Evolutionary conservation across 2,888 invertebrate genomes (phyloP).

Genomic region (Eurytoma californica): DNA sequence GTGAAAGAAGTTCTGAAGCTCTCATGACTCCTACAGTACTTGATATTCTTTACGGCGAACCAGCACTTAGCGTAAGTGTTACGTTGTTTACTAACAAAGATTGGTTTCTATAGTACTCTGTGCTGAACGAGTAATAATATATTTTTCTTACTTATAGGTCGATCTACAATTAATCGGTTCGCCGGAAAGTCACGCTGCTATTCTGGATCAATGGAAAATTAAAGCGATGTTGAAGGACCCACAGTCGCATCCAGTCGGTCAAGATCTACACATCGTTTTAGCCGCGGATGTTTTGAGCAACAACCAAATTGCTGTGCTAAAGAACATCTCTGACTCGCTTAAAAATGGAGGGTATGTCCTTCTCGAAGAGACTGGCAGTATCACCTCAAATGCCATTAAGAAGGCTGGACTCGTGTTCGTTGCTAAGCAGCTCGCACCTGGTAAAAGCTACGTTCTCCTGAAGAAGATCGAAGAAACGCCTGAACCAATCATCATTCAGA

Average conservation of each 20-base stretch:
- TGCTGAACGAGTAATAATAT: background rate
- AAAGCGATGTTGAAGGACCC: slow-evolving; percentile 82
- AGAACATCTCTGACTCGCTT: slow-evolving; percentile 80
- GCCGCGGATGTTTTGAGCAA: slow-evolving; percentile 81
- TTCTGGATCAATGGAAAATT: slow-evolving; percentile 79
- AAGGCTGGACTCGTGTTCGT: slow-evolving; percentile 77
- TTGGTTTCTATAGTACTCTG: no score
- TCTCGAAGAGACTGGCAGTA: slow-evolving; percentile 80
- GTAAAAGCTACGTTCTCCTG: slow-evolving; percentile 82
- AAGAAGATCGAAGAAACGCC: slow-evolving; percentile 76
- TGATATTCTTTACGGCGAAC: slow-evolving; percentile 84
- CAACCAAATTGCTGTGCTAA: slow-evolving; percentile 76
- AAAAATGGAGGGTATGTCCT: slow-evolving; percentile 84
- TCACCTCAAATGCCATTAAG: slow-evolving; percentile 61
- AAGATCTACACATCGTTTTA: slow-evolving; percentile 83
- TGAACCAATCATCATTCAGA: slow-evolving; percentile 78
- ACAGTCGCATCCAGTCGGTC: slow-evolving; percentile 78
- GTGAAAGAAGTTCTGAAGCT: slow-evolving; percentile 81
- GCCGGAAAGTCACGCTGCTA: slow-evolving; percentile 77
- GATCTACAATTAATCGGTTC: slow-evolving; percentile 80
- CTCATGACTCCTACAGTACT: slow-evolving; percentile 80
- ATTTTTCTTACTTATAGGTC: slow-evolving; percentile 65
- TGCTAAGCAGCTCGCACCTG: slow-evolving; percentile 80
- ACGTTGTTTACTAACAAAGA: background rate
- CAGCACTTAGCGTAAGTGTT: slow-evolving; percentile 78